phyloP scores from a whole-genome alignment of 2,797 vertebrate genomes.

The Iguana delicatissima region DNA sequence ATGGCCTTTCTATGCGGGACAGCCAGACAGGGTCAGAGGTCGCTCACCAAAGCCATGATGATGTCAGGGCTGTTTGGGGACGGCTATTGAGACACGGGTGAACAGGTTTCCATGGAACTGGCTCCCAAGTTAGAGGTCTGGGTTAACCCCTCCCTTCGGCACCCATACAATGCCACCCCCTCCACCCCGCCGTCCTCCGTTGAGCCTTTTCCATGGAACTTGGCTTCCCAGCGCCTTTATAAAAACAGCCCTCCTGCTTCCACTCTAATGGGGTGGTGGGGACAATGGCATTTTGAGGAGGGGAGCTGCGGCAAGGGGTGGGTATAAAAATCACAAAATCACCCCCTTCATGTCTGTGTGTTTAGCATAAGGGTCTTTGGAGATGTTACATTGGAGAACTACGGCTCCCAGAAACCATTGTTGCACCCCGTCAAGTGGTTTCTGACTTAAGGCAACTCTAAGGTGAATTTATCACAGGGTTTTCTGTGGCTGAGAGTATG shows the following conservation, averaged over 20 bases:
- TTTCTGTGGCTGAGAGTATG: too few relatives aligned
- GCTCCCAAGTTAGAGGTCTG: conserved; percentile 25
- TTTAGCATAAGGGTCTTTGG: not conserved
- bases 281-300: too few relatives aligned
- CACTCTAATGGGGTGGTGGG: too few relatives aligned
- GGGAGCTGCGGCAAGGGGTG: too few relatives aligned
- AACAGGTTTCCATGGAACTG: conserved; percentile 40
- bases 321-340: too few relatives aligned
- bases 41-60: conserved; percentile 76
- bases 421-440: too few relatives aligned
- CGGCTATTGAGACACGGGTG: conserved; percentile 76
- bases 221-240: not conserved
- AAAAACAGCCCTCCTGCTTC: not conserved
- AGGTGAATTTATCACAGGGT: too few relatives aligned
- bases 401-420: too few relatives aligned
- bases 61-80: conserved; percentile 79
- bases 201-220: not conserved
- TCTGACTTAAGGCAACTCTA: too few relatives aligned
- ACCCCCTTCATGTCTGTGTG: too few relatives aligned
- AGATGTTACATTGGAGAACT: too few relatives aligned
- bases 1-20: conserved; percentile 73
- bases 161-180: not conserved
- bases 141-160: not conserved
- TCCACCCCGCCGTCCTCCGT: rapidly evolving
- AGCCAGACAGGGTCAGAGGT: conserved; percentile 77